Evolutionary conservation across 1,140 invertebrate species (phyloP).

Genomic region (Leptinotarsa defecta): DNA sequence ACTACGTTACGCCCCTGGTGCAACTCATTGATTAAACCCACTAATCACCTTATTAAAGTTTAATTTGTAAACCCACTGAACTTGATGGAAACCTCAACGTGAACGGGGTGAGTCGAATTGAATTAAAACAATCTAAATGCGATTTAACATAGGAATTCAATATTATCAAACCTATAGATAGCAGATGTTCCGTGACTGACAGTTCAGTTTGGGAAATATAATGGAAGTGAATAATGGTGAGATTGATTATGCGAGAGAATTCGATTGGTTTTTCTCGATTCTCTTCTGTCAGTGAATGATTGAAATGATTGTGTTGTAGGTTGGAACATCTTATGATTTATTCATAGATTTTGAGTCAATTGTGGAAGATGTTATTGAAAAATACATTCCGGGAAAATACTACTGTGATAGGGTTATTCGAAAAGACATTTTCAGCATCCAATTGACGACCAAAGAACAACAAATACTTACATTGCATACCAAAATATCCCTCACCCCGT

Average conservation of each 20-base stretch:
- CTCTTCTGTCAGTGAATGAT: no score
- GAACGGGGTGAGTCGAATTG: slow-evolving; percentile 8
- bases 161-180: slow-evolving; percentile 25
- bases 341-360: no score
- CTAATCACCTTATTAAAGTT: slow-evolving; percentile 28
- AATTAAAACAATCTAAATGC: slow-evolving; percentile 24
- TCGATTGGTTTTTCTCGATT: neutral
- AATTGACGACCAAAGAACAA: no score
- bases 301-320: no score
- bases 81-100: slow-evolving; percentile 14
- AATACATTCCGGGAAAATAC: no score
- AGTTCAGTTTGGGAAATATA: neutral
- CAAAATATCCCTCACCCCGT: no score
- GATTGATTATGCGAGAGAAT: neutral
- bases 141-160: slow-evolving; percentile 13
- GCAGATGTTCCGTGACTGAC: slow-evolving; percentile 12
- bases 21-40: slow-evolving; percentile 14
- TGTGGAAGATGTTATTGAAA: no score
- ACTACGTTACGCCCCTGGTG: neutral
- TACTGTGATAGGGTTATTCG: no score
- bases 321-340: no score
- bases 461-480: no score
- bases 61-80: slow-evolving; percentile 18
- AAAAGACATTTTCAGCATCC: no score
- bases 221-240: slow-evolving; percentile 5